These are phyloP conservation scores for Melieria omissa DNA, from an alignment of 2,888 invertebrate species.

Conservation along the genomic window DNA sequence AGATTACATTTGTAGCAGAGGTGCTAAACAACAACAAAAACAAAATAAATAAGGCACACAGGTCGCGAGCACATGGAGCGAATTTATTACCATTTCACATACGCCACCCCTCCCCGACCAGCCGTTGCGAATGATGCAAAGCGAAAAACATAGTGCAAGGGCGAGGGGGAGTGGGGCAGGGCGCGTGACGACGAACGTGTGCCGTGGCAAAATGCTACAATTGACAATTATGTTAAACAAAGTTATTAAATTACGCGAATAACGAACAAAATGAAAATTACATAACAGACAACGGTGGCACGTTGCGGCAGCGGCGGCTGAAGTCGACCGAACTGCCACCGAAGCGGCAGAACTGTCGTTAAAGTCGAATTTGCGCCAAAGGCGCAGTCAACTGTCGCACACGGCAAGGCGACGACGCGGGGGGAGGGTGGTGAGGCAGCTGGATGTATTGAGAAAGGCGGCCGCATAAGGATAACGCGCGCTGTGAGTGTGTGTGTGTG, in stretches of 20 bases:
- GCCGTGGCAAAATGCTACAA: slow-evolving; percentile 41
- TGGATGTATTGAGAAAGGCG: too few species aligned
- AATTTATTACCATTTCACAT: too few species aligned
- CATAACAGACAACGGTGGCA: slow-evolving; percentile 10
- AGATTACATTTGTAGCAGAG: neutral
- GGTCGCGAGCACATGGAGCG: too few species aligned
- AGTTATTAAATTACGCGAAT: slow-evolving; percentile 47
- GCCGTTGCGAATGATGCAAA: too few species aligned
- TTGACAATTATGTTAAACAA: slow-evolving; percentile 49
- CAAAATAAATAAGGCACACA: neutral
- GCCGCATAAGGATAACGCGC: too few species aligned
- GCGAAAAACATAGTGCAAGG: too few species aligned
- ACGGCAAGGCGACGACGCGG: neutral
- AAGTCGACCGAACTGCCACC: neutral
- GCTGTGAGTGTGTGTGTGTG: too few species aligned
- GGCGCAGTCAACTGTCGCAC: neutral
- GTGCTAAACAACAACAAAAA: neutral
- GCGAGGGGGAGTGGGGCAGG: too few species aligned
- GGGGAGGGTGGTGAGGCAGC: slow-evolving; percentile 21
- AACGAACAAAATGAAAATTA: slow-evolving; percentile 40
- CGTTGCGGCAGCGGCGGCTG: neutral
- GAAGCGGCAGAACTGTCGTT: neutral
- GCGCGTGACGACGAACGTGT: slow-evolving; percentile 12
- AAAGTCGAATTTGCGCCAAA: slow-evolving; percentile 5
- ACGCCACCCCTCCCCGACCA: too few species aligned